Base-by-base conservation (phyloP, 1,140 invertebrate species). In the Tachypleus tridentatus region DNA sequence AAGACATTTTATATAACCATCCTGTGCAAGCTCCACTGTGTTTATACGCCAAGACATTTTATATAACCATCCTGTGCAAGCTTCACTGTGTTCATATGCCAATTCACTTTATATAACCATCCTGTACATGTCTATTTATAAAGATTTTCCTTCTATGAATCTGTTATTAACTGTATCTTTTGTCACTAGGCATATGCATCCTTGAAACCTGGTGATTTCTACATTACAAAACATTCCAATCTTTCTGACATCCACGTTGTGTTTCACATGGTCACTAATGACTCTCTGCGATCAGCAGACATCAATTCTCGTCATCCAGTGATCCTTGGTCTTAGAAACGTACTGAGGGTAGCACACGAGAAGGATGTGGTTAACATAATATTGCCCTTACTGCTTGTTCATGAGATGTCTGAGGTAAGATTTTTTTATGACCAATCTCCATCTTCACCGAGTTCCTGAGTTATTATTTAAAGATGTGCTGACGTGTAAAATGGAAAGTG, bases 171-270 rank as follows among this genome's bases (percentile, higher is more conserved):
- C 29, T 29, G 29, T 29, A 29, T 29, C 2, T 29, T 29, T 29
- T 29, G 29, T 54, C 7, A 54, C 7, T 54, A 7, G n/a, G 53
- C 53, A 8, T 54, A 7, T 54, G n/a, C 53, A 6, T 54, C 51
- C 4, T 60, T 76, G 60, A 84, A 87, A 76, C 83, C 87, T 1
- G 96, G 96, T 4, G 96, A 98, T 79, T 88, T 97, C 72, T 96
- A 91, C 76, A 85, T 97, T 7, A 97, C 94, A 4, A 84, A 86
- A 67, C 96, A 98, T 84, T 97, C 93, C 61, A 98, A 98, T 83
- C 81, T 98, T 63, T 85, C 91, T 7, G 89, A 96, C 76, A 88
- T 91, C 57, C 93, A 98, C 79, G 85, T 95, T 4, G 86, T 97
- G 64, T 98, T 97, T 80, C 95, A 98, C 76, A 84, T 99, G 71